Evolutionary conservation across 2,888 invertebrate genomes (phyloP).

Genomic region (Leptura quadrifasciata): DNA sequence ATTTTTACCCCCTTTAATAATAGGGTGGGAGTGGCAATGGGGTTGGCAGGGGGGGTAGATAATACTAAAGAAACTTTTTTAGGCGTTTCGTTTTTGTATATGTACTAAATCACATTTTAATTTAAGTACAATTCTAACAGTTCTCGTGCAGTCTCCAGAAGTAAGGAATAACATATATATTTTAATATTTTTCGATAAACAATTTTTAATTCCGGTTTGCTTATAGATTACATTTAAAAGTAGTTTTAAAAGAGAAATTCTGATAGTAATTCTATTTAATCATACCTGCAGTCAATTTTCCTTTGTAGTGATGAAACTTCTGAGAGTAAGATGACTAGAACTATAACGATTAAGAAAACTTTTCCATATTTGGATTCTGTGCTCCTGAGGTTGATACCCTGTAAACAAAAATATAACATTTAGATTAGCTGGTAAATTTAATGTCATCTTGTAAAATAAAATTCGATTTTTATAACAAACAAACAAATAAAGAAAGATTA

Average conservation of each 20-base stretch:
- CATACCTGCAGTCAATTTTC: constrained; percentile 52
- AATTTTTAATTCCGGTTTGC: neutral
- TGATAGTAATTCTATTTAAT: neutral
- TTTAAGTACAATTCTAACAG: too few species aligned
- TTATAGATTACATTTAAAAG: neutral
- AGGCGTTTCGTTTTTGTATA: too few species aligned
- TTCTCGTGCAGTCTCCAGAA: too few species aligned
- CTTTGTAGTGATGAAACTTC: constrained; percentile 44
- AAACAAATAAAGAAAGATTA: constrained; percentile 24
- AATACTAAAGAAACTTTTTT: too few species aligned
- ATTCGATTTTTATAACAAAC: neutral
- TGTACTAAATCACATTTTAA: too few species aligned
- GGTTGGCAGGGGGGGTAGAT: too few species aligned
- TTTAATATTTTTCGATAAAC: too few species aligned
- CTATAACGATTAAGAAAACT: constrained; percentile 37
- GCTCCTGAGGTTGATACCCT: constrained; percentile 20
- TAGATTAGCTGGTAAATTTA: constrained; percentile 17
- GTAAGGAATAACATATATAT: neutral
- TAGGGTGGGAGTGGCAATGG: too few species aligned
- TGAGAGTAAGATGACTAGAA: constrained; percentile 41
- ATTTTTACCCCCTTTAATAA: too few species aligned
- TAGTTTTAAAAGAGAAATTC: too few species aligned
- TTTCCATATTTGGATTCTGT: constrained; percentile 41
- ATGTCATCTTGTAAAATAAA: constrained; percentile 16
- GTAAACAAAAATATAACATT: constrained; percentile 15